A percentile compares a stretch with the other conserved stretches of the same genome.
Evolutionary conservation across 2,797 vertebrate species (phyloP).

Genomic region (Catamblyrhynchus diadema): DNA sequence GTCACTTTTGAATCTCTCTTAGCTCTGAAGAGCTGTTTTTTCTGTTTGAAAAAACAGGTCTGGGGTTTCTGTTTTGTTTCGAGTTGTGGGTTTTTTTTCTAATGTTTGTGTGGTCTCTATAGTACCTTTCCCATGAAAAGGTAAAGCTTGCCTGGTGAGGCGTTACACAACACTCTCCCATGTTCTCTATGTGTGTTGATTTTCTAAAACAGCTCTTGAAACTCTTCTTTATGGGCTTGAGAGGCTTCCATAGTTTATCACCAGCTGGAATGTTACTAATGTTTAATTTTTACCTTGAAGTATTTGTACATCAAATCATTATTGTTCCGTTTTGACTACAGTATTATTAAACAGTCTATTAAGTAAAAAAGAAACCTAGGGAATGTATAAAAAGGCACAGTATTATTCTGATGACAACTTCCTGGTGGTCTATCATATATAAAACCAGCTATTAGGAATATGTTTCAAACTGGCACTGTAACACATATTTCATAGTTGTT

Average conservation of each 20-base stretch:
- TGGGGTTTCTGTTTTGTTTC: not conserved
- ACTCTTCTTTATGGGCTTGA: not conserved
- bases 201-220: slow-evolving; percentile 14
- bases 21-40: not conserved
- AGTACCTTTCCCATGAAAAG: not conserved
- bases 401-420: slow-evolving; percentile 37
- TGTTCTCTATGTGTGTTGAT: not conserved
- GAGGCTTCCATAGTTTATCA: not conserved
- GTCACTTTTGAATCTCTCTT: not conserved
- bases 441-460: slow-evolving; percentile 47
- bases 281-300: slow-evolving; percentile 39
- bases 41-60: not conserved
- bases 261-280: not conserved
- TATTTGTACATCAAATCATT: slow-evolving; percentile 17
- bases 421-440: slow-evolving; percentile 29
- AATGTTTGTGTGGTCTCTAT: not conserved
- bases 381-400: not conserved
- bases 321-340: slow-evolving; percentile 44
- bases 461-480: slow-evolving; percentile 15
- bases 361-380: slow-evolving; percentile 20
- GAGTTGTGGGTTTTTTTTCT: accelerated
- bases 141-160: not conserved
- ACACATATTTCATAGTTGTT: slow-evolving; percentile 34
- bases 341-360: slow-evolving; percentile 29
- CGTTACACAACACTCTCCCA: not conserved